Evolutionary conservation across 2,888 invertebrate genomes (phyloP).

Genomic region (Cyaniris semiargus): DNA sequence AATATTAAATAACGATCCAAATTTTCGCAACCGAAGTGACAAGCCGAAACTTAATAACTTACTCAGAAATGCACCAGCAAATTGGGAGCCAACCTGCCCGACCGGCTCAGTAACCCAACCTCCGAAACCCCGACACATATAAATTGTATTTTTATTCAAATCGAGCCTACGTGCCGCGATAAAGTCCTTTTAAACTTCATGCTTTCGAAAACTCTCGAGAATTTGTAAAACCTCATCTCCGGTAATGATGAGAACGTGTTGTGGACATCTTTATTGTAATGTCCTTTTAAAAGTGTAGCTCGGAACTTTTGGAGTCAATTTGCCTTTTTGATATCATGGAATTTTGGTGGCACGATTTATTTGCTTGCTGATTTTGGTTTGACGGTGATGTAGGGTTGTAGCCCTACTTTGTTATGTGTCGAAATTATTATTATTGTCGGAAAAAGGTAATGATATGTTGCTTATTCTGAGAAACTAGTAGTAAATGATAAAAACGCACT

Average conservation of each 20-base stretch:
- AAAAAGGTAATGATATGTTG: not conserved
- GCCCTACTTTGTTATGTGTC: not conserved
- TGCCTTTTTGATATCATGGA: conserved; percentile 11
- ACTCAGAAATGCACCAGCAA: conserved; percentile 78
- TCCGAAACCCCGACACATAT: conserved; percentile 75
- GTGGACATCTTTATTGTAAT: conserved; percentile 19
- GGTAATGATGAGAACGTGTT: conserved; percentile 19
- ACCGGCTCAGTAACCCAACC: conserved; percentile 76
- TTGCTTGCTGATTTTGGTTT: not conserved
- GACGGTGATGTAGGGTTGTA: not conserved
- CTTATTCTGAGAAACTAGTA: not conserved
- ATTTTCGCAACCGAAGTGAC: conserved; percentile 76
- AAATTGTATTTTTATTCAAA: conserved; percentile 81
- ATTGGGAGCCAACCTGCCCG: conserved; percentile 70
- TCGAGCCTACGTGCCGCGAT: conserved; percentile 74
- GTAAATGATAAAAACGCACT: not conserved
- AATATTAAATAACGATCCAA: conserved; percentile 36
- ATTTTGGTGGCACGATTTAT: not conserved
- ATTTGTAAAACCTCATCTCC: conserved; percentile 31
- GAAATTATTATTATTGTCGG: too few relatives aligned
- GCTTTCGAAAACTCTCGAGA: conserved; percentile 25
- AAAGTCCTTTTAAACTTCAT: conserved; percentile 67
- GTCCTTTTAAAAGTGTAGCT: conserved; percentile 15
- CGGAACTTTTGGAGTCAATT: conserved; percentile 9
- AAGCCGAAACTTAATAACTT: conserved; percentile 80